Conservation (phyloP, 2,113 vertebrate genomes). For the Rhodinocichla rosea region DNA sequence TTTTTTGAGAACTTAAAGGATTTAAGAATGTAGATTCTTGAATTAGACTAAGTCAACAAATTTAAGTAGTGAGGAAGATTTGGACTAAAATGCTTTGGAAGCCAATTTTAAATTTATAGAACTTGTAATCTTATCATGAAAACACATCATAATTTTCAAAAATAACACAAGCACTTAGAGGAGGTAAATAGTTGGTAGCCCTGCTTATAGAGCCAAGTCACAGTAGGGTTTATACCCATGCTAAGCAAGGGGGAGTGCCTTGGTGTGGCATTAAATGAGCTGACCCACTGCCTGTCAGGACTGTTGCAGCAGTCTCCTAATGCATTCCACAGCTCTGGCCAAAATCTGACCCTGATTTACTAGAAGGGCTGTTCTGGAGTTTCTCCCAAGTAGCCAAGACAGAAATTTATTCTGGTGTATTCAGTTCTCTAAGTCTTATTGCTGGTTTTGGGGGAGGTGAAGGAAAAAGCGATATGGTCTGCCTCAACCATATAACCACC, state of each 20-base stretch:
- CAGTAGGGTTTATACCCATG: neutral
- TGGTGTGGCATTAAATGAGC: neutral
- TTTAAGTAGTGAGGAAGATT: neutral
- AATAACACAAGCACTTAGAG: neutral
- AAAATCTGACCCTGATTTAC: neutral
- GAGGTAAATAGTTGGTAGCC: neutral
- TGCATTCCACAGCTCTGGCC: neutral
- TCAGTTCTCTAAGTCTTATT: neutral
- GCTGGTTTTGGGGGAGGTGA: neutral
- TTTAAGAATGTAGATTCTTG: neutral
- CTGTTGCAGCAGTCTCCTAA: neutral
- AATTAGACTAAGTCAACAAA: neutral
- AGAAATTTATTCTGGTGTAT: neutral
- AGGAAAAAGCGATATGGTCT: neutral
- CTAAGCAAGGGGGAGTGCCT: neutral
- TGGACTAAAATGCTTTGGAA: neutral
- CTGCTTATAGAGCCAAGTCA: neutral
- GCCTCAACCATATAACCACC: neutral
- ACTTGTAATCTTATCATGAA: neutral
- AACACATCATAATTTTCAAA: neutral
- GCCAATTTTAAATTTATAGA: neutral
- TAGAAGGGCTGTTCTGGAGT: neutral
- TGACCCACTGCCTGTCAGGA: rapidly evolving
- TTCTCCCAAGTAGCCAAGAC: neutral
- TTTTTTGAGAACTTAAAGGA: neutral